Base-by-base conservation (phyloP, 2,797 vertebrate species). In the Acrossocheilus fasciatus region DNA sequence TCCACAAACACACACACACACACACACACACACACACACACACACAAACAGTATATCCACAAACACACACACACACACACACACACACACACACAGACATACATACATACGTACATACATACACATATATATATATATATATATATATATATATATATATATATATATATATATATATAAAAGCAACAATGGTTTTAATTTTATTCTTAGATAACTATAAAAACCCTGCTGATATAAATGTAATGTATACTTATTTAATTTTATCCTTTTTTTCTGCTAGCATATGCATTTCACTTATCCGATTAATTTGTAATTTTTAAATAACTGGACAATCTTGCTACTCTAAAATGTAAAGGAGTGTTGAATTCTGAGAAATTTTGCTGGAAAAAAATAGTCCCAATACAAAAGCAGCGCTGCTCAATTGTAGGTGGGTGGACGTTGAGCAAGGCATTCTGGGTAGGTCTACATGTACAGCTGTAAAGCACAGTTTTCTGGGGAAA, bases 391-490 rank as follows among this genome's bases (percentile, higher is more conserved):
- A 59, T 23, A 10, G 30, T 26, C n/a, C 1, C 8, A 26, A 39
- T n/a, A 62, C 54, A 64, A 73, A 64, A 79, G 64, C 26, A 45
- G 11, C 9, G 7, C 52, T 30, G 64, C 15, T 34, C 34, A 47
- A 5, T n/a, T 78, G 39, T 66, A 54, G 83, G 18, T 57, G 75
- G 50, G 30, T 36, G 77, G 68, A 47, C 11, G 2, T 7, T 34
- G 26, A 72, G 84, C 41, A 73, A 64, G 43, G 77, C 54, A 73
- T 81, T 73, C 77, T 86, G 84, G 84, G 77, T 62, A 86, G 8
- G 8, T 52, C 20, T 64, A 39, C 52, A 47, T 36, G 23, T n/a
- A 69, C 64, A 82, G 1, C 18, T n/a, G 26, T 54, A 20, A 34
- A 66, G 73, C 74, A 50, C 45, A 52, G 14, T 11, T 36, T 3